Evolutionary conservation across 1,140 invertebrate species (phyloP).

Genomic region (Drosophila bocqueti): DNA sequence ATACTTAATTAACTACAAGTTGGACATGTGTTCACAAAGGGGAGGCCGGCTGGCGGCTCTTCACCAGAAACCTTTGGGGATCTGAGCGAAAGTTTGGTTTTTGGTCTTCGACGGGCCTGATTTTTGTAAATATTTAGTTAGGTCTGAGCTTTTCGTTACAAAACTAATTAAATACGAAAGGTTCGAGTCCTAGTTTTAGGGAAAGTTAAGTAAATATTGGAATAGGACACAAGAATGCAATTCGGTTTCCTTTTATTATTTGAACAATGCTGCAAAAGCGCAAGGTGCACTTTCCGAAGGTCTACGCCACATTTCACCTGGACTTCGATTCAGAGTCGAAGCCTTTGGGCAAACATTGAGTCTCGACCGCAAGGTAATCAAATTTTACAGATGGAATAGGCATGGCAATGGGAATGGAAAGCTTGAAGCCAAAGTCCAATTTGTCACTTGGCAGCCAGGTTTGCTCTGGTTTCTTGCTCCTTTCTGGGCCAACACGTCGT

Average conservation of each 20-base stretch:
- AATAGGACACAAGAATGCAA: conserved; percentile 53
- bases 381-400: conserved; percentile 53
- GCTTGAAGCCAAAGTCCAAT: conserved; percentile 17
- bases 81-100: conserved; percentile 26
- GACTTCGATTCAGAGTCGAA: conserved; percentile 17
- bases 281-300: conserved; percentile 48
- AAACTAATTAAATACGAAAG: conserved; percentile 62
- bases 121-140: conserved; percentile 81
- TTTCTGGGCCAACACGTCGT: conserved; percentile 35
- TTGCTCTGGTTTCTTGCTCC: conserved; percentile 9
- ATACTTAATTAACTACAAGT: conserved; percentile 77
- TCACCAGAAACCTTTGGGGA: not conserved
- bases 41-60: not conserved
- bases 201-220: conserved; percentile 63
- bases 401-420: conserved; percentile 17
- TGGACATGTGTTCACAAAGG: conserved; percentile 54
- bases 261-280: conserved; percentile 61
- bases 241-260: conserved; percentile 48
- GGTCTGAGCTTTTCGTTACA: conserved; percentile 33
- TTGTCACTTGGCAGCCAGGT: conserved; percentile 62
- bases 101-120: conserved; percentile 18
- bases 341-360: conserved; percentile 54
- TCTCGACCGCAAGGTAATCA: conserved; percentile 72
- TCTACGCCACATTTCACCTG: conserved; percentile 24
- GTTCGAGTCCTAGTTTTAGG: not conserved